phyloP scores from a whole-genome alignment of 2,797 vertebrate genomes.

The Acanthiza pusilla region DNA sequence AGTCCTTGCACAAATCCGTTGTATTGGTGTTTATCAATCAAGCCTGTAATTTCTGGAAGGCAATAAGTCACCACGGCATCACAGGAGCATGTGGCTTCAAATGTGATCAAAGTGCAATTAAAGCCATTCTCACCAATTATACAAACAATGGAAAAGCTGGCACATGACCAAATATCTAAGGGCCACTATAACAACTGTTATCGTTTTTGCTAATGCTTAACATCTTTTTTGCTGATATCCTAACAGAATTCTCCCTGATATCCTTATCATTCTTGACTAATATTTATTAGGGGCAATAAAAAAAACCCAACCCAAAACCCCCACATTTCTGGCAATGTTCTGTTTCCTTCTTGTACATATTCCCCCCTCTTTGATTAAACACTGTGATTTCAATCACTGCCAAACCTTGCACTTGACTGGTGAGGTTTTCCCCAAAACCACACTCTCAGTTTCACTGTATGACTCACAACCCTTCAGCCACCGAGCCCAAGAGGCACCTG shows the following conservation, averaged over 20 bases:
- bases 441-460: neutral
- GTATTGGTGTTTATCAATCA: neutral
- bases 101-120: neutral
- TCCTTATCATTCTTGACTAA: neutral
- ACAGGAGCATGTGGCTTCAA: neutral
- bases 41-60: neutral
- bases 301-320: fast-evolving
- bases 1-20: neutral
- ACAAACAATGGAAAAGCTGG: neutral
- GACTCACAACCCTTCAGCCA: neutral
- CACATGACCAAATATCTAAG: neutral
- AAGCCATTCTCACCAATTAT: neutral
- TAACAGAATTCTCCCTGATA: neutral
- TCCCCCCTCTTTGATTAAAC: neutral
- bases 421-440: neutral
- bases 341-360: neutral
- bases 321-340: neutral
- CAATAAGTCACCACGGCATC: neutral
- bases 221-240: neutral
- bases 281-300: fast-evolving
- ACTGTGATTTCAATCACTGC: neutral
- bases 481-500: neutral
- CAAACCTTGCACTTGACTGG: neutral
- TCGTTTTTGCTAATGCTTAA: fast-evolving
- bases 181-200: neutral